These are phyloP conservation scores for Alethe diademata DNA, from an alignment of 2,113 vertebrate genomes.

Conservation along the genomic window DNA sequence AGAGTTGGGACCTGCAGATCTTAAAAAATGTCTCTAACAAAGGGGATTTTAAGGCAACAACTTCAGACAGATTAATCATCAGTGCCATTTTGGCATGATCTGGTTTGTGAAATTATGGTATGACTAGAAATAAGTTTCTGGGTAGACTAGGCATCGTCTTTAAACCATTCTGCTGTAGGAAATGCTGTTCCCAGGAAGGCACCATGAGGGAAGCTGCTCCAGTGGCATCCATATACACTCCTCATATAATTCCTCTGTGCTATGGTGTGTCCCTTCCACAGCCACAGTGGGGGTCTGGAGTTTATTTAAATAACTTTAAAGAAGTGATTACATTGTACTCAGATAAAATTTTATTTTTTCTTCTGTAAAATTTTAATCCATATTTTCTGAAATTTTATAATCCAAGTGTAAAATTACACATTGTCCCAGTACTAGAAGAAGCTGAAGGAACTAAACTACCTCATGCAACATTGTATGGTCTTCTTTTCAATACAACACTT, in stretches of 20 bases:
- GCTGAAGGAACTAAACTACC: background rate
- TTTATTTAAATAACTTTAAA: background rate
- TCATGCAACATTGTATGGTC: rapidly evolving
- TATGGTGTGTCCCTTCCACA: background rate
- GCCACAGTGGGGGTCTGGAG: background rate
- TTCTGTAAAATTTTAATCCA: background rate
- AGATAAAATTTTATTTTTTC: background rate
- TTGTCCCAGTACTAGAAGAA: background rate
- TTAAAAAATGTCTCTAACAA: background rate
- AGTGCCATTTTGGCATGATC: background rate
- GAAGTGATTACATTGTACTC: background rate
- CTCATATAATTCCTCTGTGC: background rate
- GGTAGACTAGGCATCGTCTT: background rate
- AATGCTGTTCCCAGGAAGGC: background rate
- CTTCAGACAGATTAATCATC: background rate
- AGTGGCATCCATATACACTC: background rate
- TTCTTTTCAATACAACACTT: background rate
- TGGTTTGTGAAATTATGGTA: background rate
- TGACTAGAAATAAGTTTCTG: background rate
- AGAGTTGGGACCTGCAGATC: background rate
- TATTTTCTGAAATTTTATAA: background rate
- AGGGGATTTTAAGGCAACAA: background rate
- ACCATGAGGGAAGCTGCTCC: background rate
- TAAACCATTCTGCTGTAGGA: background rate
- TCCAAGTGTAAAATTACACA: background rate